These are phyloP conservation scores for Brenthis daphne DNA, from an alignment of 2,888 invertebrate genomes.

Conservation along the genomic window DNA sequence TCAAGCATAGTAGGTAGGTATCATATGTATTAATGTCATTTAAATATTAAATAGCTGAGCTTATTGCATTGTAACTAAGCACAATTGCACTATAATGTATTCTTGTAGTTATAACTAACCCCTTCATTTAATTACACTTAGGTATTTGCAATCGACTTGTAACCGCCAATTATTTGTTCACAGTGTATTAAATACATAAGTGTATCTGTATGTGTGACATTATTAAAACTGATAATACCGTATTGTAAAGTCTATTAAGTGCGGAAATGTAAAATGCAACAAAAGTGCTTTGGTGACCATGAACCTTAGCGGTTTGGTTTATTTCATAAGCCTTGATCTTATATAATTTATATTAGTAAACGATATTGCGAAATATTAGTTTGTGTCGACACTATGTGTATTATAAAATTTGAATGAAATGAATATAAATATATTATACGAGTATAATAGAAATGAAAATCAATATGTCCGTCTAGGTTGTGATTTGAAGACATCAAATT, in stretches of 20 bases:
- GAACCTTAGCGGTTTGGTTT: constrained; percentile 24
- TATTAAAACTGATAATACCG: constrained; percentile 7
- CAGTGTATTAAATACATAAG: not conserved
- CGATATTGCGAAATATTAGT: not conserved
- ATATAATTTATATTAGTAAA: constrained; percentile 9
- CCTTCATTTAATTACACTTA: constrained; percentile 6
- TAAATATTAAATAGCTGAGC: too few species aligned
- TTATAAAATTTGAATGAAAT: too few species aligned
- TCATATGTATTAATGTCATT: too few species aligned
- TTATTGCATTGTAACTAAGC: too few species aligned
- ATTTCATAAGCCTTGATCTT: constrained; percentile 25
- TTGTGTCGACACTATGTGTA: too few species aligned
- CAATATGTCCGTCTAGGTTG: too few species aligned
- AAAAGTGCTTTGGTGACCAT: constrained; percentile 6
- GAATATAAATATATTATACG: too few species aligned
- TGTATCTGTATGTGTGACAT: not conserved
- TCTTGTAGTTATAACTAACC: constrained; percentile 8
- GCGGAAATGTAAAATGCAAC: constrained; percentile 15
- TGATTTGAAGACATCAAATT: too few species aligned
- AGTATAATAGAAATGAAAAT: too few species aligned
- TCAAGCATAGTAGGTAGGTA: too few species aligned
- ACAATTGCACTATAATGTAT: constrained; percentile 5
- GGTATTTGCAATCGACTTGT: constrained; percentile 12
- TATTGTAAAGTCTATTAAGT: constrained; percentile 11
- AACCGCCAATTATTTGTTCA: constrained; percentile 20